Base-by-base conservation (phyloP, 2,797 vertebrate species). In the Atherinosoma microstoma region DNA sequence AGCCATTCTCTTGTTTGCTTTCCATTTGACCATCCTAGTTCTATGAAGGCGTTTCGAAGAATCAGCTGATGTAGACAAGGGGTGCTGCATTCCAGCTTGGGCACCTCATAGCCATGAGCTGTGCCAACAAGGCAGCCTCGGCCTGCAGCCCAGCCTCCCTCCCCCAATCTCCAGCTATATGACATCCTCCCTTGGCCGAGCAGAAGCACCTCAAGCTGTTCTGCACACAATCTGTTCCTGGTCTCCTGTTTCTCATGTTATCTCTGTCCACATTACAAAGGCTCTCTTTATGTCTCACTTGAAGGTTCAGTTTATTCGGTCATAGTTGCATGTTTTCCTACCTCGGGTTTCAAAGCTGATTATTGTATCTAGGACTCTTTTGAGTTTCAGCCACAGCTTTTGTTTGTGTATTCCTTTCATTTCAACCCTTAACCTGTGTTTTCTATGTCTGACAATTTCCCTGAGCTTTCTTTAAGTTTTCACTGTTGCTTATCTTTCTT, bases 201-300 rank as follows among this genome's bases (percentile, higher is more conserved):
- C 80, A 87, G 83, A 87, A 90, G 84, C 38, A 91, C 87, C 88
- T 88, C 91, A 93, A 92, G 91, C 92, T 91, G 91, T 87, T 90
- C 81, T 72, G 86, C 82, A 84, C 83, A 66, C 91, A 93, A 91
- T 91, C 91, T 93, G 91, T 85, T 89, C 83, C 78, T 47, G 84
- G 64, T 82, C 84, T 84, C 76, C 80, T 53, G 78, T 78, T 79
- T 81, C 78, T 83, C 75, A 11, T 80, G 78, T 85, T 88, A 79
- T 89, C 83, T 89, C 79, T 59, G 78, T 77, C 84, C 69, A 63
- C 80, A 70, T 82, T 73, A 83, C 80, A 88, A 83, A 84, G 77
- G 70, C 70, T 57, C 58, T 63, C 76, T 84, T 77, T 75, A 77
- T 81, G 75, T 79, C 69, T 76, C 60, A 24, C 66, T 75, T 7